These are phyloP conservation scores for Gortyna flavago DNA, from an alignment of 2,888 invertebrate species.

Conservation along the genomic window DNA sequence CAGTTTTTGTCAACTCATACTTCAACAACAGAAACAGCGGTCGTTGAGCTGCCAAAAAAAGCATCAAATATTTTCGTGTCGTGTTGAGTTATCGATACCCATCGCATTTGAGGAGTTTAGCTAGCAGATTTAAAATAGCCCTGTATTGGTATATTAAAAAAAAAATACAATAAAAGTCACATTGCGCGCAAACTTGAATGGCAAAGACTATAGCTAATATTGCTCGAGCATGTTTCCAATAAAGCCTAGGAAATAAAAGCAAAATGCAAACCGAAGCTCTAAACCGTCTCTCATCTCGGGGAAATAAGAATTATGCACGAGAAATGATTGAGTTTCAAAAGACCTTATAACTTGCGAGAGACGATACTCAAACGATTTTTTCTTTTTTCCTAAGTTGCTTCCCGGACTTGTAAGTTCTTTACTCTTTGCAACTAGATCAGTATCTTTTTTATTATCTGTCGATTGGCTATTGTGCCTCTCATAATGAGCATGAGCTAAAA, in stretches of 20 bases:
- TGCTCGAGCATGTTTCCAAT: background rate
- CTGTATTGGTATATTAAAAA: background rate
- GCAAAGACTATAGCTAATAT: background rate
- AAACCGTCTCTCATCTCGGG: slow-evolving; percentile 18
- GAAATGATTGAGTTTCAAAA: slow-evolving; percentile 32
- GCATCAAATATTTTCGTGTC: too few relatives aligned
- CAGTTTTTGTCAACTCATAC: too few relatives aligned
- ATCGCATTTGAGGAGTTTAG: too few relatives aligned
- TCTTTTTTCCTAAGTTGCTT: background rate
- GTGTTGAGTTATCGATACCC: too few relatives aligned
- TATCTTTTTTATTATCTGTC: background rate
- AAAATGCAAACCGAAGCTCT: slow-evolving; percentile 3
- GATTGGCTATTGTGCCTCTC: background rate
- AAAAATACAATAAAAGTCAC: background rate
- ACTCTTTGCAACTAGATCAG: slow-evolving; percentile 1
- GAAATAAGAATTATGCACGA: slow-evolving; percentile 35
- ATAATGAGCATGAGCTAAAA: background rate
- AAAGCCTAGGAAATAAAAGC: slow-evolving; percentile 24
- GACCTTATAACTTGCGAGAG: slow-evolving; percentile 18
- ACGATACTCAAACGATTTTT: slow-evolving; percentile 17
- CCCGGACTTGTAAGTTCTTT: background rate
- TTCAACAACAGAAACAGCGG: too few relatives aligned
- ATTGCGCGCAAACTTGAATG: background rate
- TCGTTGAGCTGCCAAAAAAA: too few relatives aligned
- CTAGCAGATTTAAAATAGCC: too few relatives aligned